phyloP scores from a whole-genome alignment of 2,797 vertebrate genomes.

The Scyliorhinus canicula region DNA sequence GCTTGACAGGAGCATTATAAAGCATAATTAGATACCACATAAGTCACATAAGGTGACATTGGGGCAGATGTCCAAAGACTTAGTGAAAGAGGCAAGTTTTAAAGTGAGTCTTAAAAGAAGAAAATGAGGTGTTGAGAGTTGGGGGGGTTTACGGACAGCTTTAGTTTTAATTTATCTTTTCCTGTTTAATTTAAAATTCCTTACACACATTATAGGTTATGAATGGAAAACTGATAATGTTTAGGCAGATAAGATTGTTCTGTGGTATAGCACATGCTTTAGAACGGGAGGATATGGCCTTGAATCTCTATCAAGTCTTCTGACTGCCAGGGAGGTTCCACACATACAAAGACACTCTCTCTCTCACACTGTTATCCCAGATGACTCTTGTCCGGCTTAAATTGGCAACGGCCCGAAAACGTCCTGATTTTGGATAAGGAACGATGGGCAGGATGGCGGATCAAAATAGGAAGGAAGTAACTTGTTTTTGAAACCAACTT shows the following conservation, averaged over 20 bases:
- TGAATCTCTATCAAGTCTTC: background rate
- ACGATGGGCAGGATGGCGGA: background rate
- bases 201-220: background rate
- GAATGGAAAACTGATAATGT: slow-evolving; percentile 1
- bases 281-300: background rate
- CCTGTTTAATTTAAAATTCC: background rate
- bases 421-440: background rate
- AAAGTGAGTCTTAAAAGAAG: background rate
- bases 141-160: background rate
- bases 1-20: background rate
- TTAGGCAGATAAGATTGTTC: background rate
- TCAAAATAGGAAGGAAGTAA: background rate
- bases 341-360: background rate
- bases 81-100: background rate
- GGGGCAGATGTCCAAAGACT: background rate
- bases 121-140: background rate
- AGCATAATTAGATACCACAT: background rate
- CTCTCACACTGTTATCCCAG: background rate
- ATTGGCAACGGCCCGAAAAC: background rate
- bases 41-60: background rate
- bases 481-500: background rate
- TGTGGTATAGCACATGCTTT: background rate
- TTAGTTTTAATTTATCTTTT: background rate
- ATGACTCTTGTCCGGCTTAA: background rate
- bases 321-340: background rate